phyloP scores from a whole-genome alignment of 2,113 vertebrate species.

The Sinocyclocheilus grahami region DNA sequence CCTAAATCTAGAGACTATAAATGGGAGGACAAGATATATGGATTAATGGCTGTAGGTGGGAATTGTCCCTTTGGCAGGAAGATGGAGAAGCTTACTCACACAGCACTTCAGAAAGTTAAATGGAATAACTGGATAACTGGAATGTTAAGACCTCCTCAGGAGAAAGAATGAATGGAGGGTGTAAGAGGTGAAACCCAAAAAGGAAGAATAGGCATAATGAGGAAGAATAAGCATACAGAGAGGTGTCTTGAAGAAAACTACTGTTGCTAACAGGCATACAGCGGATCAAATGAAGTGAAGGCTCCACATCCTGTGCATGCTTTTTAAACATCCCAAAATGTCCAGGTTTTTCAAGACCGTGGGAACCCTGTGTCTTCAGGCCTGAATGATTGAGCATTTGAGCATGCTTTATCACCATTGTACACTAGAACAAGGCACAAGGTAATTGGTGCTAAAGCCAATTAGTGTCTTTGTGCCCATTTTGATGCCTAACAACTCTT shows the following conservation, averaged over 20 bases:
- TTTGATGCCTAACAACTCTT: not conserved
- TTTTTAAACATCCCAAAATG: not conserved
- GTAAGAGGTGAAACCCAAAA: not conserved
- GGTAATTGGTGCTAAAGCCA: not conserved
- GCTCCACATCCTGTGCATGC: not conserved
- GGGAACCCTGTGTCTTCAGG: not conserved
- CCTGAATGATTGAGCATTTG: not conserved
- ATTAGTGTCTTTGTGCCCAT: not conserved
- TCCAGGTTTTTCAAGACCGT: not conserved
- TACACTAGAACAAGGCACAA: not conserved
- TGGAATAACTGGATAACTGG: not conserved
- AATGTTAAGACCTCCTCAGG: not conserved
- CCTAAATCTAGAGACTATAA: not conserved
- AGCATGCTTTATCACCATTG: not conserved
- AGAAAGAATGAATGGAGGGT: conserved; percentile 7
- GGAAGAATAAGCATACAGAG: not conserved
- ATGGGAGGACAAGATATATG: not conserved
- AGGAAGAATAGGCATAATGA: not conserved
- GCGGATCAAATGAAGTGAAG: not conserved
- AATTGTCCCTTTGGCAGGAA: not conserved
- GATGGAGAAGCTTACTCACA: not conserved
- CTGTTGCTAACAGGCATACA: not conserved
- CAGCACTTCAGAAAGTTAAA: conserved; percentile 1
- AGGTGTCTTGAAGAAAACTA: not conserved
- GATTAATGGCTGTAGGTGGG: not conserved